A percentile compares a stretch with the other conserved stretches of the same genome.
These are phyloP conservation scores for Cotesia vestalis DNA, from an alignment of 1,140 invertebrate species.

Conservation along the genomic window DNA sequence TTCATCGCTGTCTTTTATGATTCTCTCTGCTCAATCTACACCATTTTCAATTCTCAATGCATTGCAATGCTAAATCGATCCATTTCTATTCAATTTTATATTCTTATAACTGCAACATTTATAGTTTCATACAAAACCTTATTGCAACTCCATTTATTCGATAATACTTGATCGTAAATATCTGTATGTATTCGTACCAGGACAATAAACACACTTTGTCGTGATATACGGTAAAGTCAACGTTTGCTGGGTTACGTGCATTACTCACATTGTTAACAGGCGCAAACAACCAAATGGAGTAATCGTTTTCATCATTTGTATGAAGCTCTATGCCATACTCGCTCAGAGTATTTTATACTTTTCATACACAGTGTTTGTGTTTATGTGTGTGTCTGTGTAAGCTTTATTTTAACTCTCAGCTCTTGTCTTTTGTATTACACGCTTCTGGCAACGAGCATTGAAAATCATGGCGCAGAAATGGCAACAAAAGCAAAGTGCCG, in stretches of 20 bases:
- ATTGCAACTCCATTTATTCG: too few species aligned
- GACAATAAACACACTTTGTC: constrained; percentile 8
- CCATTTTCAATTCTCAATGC: too few species aligned
- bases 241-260: too few species aligned
- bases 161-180: too few species aligned
- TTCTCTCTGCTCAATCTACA: not conserved
- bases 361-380: not conserved
- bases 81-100: too few species aligned
- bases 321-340: not conserved
- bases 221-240: not conserved
- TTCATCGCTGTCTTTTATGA: constrained; percentile 23
- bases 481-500: constrained; percentile 32
- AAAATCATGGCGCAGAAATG: constrained; percentile 43
- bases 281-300: constrained; percentile 21
- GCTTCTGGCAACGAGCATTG: constrained; percentile 35
- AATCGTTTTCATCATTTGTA: constrained; percentile 23
- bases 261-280: not conserved
- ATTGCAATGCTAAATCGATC: too few species aligned
- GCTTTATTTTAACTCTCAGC: not conserved
- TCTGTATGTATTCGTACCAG: not conserved
- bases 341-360: constrained; percentile 13
- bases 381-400: not conserved
- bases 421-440: constrained; percentile 3
- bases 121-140: too few species aligned
- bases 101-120: too few species aligned